Base-by-base conservation (phyloP, 2,888 invertebrate genomes). In the Hypolimnas misippus region DNA sequence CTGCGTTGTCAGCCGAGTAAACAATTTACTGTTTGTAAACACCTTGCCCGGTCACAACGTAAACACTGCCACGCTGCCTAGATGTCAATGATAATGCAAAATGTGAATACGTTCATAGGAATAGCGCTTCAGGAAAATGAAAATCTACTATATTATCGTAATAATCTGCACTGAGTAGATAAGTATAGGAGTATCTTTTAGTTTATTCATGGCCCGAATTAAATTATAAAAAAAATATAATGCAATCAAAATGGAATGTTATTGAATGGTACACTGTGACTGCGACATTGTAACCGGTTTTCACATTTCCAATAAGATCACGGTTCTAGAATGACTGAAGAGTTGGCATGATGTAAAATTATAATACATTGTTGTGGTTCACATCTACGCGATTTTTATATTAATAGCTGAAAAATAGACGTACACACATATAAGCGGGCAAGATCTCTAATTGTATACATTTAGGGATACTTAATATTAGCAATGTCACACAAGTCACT, bases 21-120 rank as follows among this genome's bases (percentile, higher is more conserved):
- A 89, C 86, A 87, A 84, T 83, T 81, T 80, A 81, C 77, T 91
- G 89, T 91, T 91, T 87, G 88, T 88, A 91, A 91, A 89, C 89
- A 90, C 70, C 69, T 73, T 73, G 75, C 76, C 70, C 73, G 73
- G 77, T 75, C 76, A 75, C 70, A 77, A 81, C 83, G 87, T 89
- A 90, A 89, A 89, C 86, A 88, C 71, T 68, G 73, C 81, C 86
- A 85, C 82, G 85, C 74, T 82, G 84, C 78, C 81, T 79, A 79
- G 77, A 80, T 84, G 83, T 84, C 84, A 83, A 83, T 83, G 82
- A 78, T 65, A 62, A 57, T 35, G 54, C 76, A 66, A 75, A 70
- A 29, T 21, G 33, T 2, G 33, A 16, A 21, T 54, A 63, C 55
- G 60, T 67, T 68, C 66, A 62, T 31, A 60, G 69, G 65, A 62